Conservation (phyloP, 2,797 vertebrate species). For the Emydoidea blandingii region DNA sequence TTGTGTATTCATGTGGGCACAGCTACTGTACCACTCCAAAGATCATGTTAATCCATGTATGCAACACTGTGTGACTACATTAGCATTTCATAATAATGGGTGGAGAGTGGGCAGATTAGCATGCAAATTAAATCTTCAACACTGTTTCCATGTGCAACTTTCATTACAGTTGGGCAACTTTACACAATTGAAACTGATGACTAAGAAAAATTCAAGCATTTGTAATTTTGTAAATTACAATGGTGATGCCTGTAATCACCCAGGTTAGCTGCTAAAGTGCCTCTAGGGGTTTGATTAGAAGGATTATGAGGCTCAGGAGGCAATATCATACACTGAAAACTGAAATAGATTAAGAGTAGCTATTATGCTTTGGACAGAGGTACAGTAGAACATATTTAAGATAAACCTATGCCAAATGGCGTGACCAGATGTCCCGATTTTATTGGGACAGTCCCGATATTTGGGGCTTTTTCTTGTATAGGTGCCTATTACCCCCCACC, state of each 20-base stretch:
- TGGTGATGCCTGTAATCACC: conserved; percentile 51
- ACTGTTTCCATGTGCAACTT: conserved; percentile 71
- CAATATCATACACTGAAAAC: background rate
- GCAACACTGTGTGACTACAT: conserved; percentile 40
- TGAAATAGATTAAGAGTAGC: background rate
- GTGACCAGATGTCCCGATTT: too few species aligned
- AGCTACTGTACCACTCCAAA: background rate
- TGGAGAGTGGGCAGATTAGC: conserved; percentile 63
- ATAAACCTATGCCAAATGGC: background rate
- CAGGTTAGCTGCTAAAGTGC: conserved; percentile 56
- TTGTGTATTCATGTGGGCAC: background rate
- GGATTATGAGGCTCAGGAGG: conserved; percentile 31
- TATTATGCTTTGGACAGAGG: background rate
- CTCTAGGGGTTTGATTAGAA: conserved; percentile 54
- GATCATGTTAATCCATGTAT: conserved; percentile 36
- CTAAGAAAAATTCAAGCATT: conserved; percentile 56
- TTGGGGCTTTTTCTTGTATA: too few species aligned
- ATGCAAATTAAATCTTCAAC: conserved; percentile 73
- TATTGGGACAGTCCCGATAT: too few species aligned
- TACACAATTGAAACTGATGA: conserved; percentile 66
- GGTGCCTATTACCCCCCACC: too few species aligned
- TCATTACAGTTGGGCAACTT: conserved; percentile 70
- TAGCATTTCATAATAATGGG: conserved; percentile 47
- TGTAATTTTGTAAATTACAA: conserved; percentile 57
- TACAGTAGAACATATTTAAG: background rate